A percentile compares a stretch with the other conserved stretches of the same genome.
phyloP scores from a whole-genome alignment of 2,797 vertebrate genomes.

The Sebastes vulpes region DNA sequence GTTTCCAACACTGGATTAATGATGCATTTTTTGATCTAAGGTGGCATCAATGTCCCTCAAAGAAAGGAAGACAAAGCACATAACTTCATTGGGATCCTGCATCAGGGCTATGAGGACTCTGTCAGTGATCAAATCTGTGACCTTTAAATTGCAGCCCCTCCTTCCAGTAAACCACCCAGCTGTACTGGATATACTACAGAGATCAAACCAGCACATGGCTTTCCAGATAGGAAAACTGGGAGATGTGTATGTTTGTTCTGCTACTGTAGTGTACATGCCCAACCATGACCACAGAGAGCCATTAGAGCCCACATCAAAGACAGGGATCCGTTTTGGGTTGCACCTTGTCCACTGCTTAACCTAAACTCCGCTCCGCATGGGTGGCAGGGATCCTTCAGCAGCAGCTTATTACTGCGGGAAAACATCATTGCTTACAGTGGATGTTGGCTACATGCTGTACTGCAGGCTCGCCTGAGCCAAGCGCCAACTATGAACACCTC shows the following conservation, averaged over 20 bases:
- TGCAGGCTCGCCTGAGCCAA: constrained; percentile 40
- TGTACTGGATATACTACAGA: background rate
- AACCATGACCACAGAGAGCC: constrained; percentile 22
- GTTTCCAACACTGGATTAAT: background rate
- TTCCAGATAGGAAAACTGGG: constrained; percentile 8
- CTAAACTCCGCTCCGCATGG: constrained; percentile 48
- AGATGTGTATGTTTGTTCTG: constrained; percentile 32
- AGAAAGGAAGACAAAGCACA: background rate
- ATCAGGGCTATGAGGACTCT: background rate
- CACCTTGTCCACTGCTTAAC: constrained; percentile 43
- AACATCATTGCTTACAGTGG: constrained; percentile 52
- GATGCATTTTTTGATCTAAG: background rate
- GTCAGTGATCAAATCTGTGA: background rate
- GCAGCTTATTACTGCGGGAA: constrained; percentile 66
- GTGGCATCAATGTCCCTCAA: background rate
- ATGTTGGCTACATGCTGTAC: constrained; percentile 24
- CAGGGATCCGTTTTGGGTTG: constrained; percentile 30
- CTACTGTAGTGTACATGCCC: constrained; percentile 15
- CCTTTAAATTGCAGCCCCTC: background rate
- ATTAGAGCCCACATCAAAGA: constrained; percentile 53
- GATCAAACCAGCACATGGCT: background rate
- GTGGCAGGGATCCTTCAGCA: constrained; percentile 72
- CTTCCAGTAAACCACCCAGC: constrained; percentile 11
- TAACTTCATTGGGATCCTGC: background rate
- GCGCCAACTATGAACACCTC: constrained; percentile 14